phyloP scores from a whole-genome alignment of 2,888 invertebrate species.

The Tenthredo distinguenda region DNA sequence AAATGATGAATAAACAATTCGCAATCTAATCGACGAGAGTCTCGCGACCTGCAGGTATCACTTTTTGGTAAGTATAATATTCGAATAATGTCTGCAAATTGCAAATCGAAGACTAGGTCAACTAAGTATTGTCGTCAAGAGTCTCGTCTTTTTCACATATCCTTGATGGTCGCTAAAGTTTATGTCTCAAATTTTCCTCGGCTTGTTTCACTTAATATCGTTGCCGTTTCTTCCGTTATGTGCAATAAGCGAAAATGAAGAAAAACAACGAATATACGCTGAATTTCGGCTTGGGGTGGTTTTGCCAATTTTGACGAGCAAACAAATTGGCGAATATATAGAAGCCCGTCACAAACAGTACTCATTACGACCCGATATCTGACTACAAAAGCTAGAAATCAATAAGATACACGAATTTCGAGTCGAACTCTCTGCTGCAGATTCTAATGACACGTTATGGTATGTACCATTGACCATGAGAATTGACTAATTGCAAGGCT shows the following conservation, averaged over 20 bases:
- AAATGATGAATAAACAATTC: neutral
- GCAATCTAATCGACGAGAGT: neutral
- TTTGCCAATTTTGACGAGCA: neutral
- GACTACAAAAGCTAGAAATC: neutral
- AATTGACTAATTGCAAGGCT: neutral
- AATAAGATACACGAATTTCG: neutral
- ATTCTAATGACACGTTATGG: neutral
- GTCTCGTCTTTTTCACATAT: constrained; percentile 54
- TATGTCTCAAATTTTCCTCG: neutral
- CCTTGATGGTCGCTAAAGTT: neutral
- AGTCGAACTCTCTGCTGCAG: neutral
- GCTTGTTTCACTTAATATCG: constrained; percentile 19
- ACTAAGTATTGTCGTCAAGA: constrained; percentile 80
- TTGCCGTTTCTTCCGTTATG: neutral
- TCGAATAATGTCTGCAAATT: constrained; percentile 82
- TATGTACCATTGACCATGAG: neutral
- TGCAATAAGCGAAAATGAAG: neutral
- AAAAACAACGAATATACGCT: neutral
- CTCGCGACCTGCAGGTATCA: neutral
- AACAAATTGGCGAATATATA: neutral
- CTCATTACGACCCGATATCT: neutral
- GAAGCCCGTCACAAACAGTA: neutral
- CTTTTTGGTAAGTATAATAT: neutral
- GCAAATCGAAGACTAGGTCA: constrained; percentile 86
- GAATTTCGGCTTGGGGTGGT: neutral